Base-by-base conservation (phyloP, 1,140 invertebrate species). In the Euura lappo region DNA sequence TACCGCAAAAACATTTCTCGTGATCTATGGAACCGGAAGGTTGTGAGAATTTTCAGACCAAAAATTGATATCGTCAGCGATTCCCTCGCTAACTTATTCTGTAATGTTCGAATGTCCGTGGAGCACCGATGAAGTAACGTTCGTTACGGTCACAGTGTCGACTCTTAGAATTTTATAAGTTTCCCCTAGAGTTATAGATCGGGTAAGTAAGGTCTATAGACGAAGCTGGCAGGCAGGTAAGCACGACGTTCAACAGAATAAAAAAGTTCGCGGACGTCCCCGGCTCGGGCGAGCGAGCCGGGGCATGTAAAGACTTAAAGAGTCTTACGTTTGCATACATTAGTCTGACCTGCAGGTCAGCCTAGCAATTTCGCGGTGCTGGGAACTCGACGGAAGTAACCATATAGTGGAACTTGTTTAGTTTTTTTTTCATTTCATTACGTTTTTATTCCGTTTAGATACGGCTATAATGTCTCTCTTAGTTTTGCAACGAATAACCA, bases 251-350 rank as follows among this genome's bases (percentile, higher is more conserved):
- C 10, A n/a, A 60, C 8, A 60, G 51, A 60, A 60, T 60, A 60
- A 28, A 28, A 60, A 60, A 60, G 13, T 11, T 60, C 51, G 8
- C 13, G 51, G 51, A 60, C 51, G 13, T 60, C 51, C 51, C 13
- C 8, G 51, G 13, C 51, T 60, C 51, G 51, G 51, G 51, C 51
- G 51, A 60, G 51, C 51, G 51, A 60, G 51, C 13, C 51, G 51
- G 51, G 51, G 51, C 51, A 60, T 60, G 51, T 60, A 60, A 60
- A 60, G 51, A 60, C 51, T 60, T 60, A 60, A 60, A 60, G 51
- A 60, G 51, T 60, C 51, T 60, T 60, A 60, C 51, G 51, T 60
- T 60, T 60, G 51, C 51, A 60, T 60, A 60, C 51, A 60, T 60
- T 60, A 60, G 51, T 60, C 51, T 60, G 51, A 60, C 51, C 51